These are phyloP conservation scores for Linepithema humile DNA, from an alignment of 1,140 invertebrate species.

Conservation along the genomic window DNA sequence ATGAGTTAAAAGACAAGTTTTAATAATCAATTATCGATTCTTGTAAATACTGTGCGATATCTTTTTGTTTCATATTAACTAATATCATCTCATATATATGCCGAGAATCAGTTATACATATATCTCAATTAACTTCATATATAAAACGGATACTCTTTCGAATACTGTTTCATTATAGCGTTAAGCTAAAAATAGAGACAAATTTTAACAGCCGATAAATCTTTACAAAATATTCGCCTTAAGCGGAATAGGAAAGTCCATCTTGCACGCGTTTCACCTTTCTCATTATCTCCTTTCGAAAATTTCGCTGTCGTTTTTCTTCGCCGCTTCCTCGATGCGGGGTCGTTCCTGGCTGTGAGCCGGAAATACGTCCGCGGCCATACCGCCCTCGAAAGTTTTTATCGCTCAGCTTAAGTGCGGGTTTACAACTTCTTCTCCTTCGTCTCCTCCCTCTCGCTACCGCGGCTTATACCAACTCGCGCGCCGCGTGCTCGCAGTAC, in stretches of 20 bases:
- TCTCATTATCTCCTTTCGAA: slow-evolving; percentile 66
- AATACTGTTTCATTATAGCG: neutral
- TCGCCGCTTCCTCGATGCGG: neutral
- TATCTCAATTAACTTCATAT: neutral
- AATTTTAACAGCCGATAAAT: slow-evolving; percentile 37
- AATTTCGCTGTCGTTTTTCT: slow-evolving; percentile 31
- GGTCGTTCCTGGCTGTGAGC: slow-evolving; percentile 57
- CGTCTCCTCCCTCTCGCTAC: neutral
- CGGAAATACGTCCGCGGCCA: slow-evolving; percentile 64
- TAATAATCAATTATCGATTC: too few species aligned
- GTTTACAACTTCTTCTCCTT: slow-evolving; percentile 69
- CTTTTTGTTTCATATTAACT: neutral
- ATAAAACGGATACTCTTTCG: neutral
- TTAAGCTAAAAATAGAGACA: neutral
- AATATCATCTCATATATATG: neutral
- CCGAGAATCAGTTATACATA: neutral
- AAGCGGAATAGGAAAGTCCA: slow-evolving; percentile 57
- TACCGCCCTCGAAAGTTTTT: slow-evolving; percentile 69
- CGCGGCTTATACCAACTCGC: neutral
- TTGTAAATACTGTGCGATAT: neutral
- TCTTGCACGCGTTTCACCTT: slow-evolving; percentile 58
- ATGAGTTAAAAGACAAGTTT: neutral
- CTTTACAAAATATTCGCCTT: slow-evolving; percentile 34
- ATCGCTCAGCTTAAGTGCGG: slow-evolving; percentile 67
- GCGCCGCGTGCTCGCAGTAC: slow-evolving; percentile 11